Evolutionary conservation across 2,888 invertebrate species (phyloP).

Genomic region (Lepidonotus clava): DNA sequence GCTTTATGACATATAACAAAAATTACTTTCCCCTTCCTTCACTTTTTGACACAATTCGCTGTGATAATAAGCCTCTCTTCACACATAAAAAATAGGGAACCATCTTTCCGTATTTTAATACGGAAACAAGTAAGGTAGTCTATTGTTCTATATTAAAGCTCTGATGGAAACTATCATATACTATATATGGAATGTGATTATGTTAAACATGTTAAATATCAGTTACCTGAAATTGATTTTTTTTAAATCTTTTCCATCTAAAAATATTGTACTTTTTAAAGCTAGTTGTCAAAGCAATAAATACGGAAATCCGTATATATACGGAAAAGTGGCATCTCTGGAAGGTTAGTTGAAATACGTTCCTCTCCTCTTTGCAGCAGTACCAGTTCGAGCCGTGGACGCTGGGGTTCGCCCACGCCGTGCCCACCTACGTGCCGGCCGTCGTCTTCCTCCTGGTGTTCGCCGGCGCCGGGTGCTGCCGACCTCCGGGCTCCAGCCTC

Average conservation of each 20-base stretch:
- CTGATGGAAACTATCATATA: too few species aligned
- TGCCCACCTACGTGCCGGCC: constrained; percentile 13
- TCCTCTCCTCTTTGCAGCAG: neutral
- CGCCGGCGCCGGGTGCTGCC: neutral
- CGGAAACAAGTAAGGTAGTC: too few species aligned
- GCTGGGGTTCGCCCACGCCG: neutral
- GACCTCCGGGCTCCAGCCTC: neutral
- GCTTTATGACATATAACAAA: neutral
- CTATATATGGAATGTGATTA: too few species aligned
- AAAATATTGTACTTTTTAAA: too few species aligned
- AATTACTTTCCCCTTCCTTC: neutral
- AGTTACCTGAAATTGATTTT: too few species aligned
- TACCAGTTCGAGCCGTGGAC: neutral
- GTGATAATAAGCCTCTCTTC: neutral
- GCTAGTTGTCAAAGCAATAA: too few species aligned
- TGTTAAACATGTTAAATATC: too few species aligned
- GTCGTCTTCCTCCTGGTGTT: neutral
- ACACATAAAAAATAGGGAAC: neutral
- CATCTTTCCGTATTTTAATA: too few species aligned
- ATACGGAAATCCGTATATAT: too few species aligned
- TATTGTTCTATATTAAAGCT: too few species aligned
- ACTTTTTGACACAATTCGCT: neutral
- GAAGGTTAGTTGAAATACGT: neutral
- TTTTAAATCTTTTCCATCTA: too few species aligned
- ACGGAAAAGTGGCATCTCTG: neutral